phyloP scores from a whole-genome alignment of 1,140 invertebrate species.

The Mylabris phalerata region DNA sequence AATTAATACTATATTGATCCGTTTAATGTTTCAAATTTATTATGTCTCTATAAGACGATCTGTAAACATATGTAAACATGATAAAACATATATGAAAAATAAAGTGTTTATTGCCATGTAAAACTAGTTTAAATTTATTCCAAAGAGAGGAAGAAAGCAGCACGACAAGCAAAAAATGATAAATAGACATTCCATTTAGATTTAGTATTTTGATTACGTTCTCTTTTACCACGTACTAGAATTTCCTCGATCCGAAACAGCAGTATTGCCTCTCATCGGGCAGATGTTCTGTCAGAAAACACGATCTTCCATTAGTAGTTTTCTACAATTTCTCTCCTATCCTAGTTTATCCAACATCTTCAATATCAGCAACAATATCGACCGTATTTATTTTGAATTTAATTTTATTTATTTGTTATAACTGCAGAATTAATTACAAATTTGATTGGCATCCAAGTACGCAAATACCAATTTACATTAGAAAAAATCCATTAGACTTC shows the following conservation, averaged over 20 bases:
- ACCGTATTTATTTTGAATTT: too few relatives aligned
- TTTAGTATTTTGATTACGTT: background rate
- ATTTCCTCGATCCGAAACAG: background rate
- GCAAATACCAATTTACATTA: too few relatives aligned
- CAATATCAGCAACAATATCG: too few relatives aligned
- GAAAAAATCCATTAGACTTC: too few relatives aligned
- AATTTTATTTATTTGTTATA: too few relatives aligned
- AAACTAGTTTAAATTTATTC: background rate
- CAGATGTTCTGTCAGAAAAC: slow-evolving; percentile 10
- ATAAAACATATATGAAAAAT: slow-evolving; percentile 18
- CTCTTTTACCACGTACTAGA: background rate
- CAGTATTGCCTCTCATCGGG: slow-evolving; percentile 12
- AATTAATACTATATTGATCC: slow-evolving; percentile 14
- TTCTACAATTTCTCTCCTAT: background rate
- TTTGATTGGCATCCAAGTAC: too few relatives aligned
- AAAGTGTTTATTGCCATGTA: slow-evolving; percentile 25
- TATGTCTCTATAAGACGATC: slow-evolving; percentile 23
- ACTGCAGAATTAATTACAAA: too few relatives aligned
- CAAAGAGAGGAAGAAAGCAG: background rate
- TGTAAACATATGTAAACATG: slow-evolving; percentile 20
- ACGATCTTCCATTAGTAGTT: slow-evolving; percentile 13
- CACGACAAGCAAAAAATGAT: background rate
- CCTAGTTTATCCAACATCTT: slow-evolving; percentile 4
- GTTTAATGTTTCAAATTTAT: slow-evolving; percentile 23
- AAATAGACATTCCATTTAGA: background rate